Conservation (phyloP, 2,113 vertebrate genomes). For the Gracilinanus agilis region DNA sequence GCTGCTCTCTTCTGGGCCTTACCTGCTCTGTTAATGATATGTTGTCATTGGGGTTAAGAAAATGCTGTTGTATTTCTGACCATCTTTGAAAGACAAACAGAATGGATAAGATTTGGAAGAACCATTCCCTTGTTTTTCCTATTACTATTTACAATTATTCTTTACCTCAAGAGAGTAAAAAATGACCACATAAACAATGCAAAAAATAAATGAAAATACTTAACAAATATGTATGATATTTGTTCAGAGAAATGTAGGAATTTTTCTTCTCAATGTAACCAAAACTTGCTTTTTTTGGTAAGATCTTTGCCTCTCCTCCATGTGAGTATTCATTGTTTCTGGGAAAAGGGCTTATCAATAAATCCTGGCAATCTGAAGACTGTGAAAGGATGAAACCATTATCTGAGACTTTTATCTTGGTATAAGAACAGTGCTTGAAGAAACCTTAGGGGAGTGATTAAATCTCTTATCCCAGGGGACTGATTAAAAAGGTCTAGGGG, state of each 20-base stretch:
- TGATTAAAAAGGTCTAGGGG: not conserved
- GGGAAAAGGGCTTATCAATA: not conserved
- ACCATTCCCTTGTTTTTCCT: not conserved
- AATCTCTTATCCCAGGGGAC: not conserved
- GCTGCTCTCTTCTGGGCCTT: not conserved
- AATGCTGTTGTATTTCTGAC: not conserved
- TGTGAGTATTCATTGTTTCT: not conserved
- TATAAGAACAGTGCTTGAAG: not conserved
- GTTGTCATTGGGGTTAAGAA: not conserved
- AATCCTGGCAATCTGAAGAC: not conserved
- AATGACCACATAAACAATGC: not conserved
- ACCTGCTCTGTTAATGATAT: not conserved
- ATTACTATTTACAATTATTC: not conserved
- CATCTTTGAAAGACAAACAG: conserved; percentile 12
- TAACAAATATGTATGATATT: not conserved
- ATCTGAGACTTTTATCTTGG: not conserved
- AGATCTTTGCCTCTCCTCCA: not conserved
- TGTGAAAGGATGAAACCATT: not conserved
- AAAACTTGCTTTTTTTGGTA: not conserved
- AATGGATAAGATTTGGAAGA: not conserved
- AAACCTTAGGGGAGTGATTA: not conserved
- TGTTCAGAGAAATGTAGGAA: conserved; percentile 32
- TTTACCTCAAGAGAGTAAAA: not conserved
- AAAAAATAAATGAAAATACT: conserved; percentile 16
- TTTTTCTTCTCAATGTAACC: not conserved